Percentiles rank a stretch among this genome's conserved stretches.
phyloP scores from a whole-genome alignment of 1,140 invertebrate genomes.

The Anastrepha obliqua region DNA sequence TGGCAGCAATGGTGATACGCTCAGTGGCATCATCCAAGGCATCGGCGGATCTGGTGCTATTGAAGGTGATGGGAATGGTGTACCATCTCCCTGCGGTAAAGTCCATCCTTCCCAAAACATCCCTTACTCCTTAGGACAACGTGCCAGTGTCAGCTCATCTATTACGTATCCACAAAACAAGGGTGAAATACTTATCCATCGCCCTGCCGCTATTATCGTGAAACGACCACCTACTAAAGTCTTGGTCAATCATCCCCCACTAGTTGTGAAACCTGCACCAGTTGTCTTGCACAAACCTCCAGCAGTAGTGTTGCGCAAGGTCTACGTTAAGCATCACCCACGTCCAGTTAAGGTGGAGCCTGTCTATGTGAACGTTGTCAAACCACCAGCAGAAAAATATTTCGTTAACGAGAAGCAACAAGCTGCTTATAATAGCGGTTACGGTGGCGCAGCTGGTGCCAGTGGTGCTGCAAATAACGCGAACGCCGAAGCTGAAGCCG shows the following conservation, averaged over 20 bases:
- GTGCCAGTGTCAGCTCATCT: conserved; percentile 70
- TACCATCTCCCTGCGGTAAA: conserved; percentile 56
- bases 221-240: conserved; percentile 72
- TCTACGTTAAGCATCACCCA: conserved; percentile 72
- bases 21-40: conserved; percentile 43
- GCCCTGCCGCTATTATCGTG: conserved; percentile 72
- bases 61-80: conserved; percentile 55
- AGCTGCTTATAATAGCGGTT: conserved; percentile 60
- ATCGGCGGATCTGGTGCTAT: conserved; percentile 47
- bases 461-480: conserved; percentile 62
- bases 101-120: conserved; percentile 22
- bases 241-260: conserved; percentile 71
- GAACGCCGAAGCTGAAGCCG: conserved; percentile 66
- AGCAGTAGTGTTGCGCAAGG: conserved; percentile 73
- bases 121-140: conserved; percentile 40
- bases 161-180: conserved; percentile 72
- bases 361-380: conserved; percentile 73
- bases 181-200: conserved; percentile 72
- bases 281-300: conserved; percentile 73
- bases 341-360: conserved; percentile 73
- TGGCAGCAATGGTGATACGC: conserved; percentile 2
- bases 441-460: conserved; percentile 55
- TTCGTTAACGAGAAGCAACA: conserved; percentile 72
- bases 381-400: conserved; percentile 73
- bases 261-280: conserved; percentile 72